Conservation (phyloP, 2,888 invertebrate species). For the Tethea ocularis region DNA sequence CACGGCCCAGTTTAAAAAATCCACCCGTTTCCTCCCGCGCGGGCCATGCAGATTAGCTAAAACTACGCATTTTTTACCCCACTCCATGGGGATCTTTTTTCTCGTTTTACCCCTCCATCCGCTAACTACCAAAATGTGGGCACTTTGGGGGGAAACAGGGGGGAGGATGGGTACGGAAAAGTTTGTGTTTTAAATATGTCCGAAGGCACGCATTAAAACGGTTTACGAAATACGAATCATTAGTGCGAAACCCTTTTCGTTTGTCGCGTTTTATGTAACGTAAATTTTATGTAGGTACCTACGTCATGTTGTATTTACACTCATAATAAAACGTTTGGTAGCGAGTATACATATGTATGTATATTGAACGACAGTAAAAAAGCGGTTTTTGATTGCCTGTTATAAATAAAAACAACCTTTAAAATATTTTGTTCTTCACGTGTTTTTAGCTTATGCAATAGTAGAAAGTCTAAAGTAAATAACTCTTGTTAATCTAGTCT, state of each 20-base stretch:
- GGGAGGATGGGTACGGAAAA: constrained; percentile 59
- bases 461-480: not conserved
- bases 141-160: constrained; percentile 40
- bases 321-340: not conserved
- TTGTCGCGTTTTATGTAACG: constrained; percentile 13
- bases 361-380: not conserved
- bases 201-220: constrained; percentile 80
- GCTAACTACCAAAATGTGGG: constrained; percentile 81
- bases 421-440: not conserved
- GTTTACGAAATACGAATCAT: constrained; percentile 77
- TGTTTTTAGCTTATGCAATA: not conserved
- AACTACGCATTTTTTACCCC: constrained; percentile 87
- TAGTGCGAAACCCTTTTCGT: constrained; percentile 40
- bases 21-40: constrained; percentile 47
- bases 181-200: constrained; percentile 83
- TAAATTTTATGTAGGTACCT: constrained; percentile 3
- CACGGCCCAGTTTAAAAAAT: constrained; percentile 49
- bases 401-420: not conserved
- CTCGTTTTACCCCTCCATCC: constrained; percentile 57
- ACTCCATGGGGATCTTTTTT: constrained; percentile 66
- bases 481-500: too few relatives aligned
- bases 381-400: not conserved
- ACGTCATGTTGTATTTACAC: not conserved
- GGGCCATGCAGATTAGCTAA: constrained; percentile 86
- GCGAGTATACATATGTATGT: not conserved